Base-by-base conservation (phyloP, 2,888 invertebrate species). In the Agonum fuliginosum region DNA sequence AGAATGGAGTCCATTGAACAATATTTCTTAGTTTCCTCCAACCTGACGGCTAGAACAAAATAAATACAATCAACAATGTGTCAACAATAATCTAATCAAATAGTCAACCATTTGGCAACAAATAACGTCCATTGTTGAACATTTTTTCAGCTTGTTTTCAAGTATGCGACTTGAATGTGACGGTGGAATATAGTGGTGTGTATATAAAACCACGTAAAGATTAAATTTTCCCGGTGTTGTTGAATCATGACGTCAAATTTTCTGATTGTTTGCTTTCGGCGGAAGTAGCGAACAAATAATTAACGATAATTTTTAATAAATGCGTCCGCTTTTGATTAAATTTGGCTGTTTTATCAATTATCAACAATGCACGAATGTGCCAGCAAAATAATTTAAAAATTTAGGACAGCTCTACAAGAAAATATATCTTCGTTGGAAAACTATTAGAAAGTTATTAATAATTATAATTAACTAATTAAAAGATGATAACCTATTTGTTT, bases 1-100 rank as follows among this genome's bases (percentile, higher is more conserved):
- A 95, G 90, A 98, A 98, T 43, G 97, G 97, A 51, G 97, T 97
- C 96, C 97, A 97, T 85, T 97, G 96, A 22, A 98, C 97, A 79
- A 97, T 96, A 85, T 96, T 97, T 70, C 97, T 91, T 51, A 98
- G 91, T 87, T 97, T 97, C 80, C 96, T 91, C 97, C 97, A 98
- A 85, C 96, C 95, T 22, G 96, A 96, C 82, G 94, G 93, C 96
- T 97, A 91, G 37, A 92, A 92, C 80, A 82, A 82, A 82, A 80
- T 81, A 79, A 80, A 82, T 79, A 80, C 54, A 62, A 37, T 5
- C 2, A 20, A 48, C 17, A 48, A 48, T 48, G 30, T 17, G n/a
- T 17, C n/a, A 27, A 27, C 12, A 41, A n/a, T 41, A 12, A 41
- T 12, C 5, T 12, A 17, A 37, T 37, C 10, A 27, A 37, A 37